Conservation (phyloP, 2,888 invertebrate species). For the Cosmia trapezina region DNA sequence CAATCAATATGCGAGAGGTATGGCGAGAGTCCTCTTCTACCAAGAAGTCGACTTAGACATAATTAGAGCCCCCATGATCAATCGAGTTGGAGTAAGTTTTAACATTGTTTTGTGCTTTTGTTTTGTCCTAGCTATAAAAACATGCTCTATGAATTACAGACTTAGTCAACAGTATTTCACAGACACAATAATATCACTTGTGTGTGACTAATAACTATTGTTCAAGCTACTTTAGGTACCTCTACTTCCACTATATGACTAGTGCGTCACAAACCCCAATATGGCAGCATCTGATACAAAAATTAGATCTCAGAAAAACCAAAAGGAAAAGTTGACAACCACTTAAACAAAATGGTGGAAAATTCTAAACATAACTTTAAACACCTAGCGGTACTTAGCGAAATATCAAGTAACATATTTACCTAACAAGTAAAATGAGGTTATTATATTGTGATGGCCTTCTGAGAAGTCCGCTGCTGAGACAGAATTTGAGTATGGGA, state of each 20-base stretch:
- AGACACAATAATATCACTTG: background rate
- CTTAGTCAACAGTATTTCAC: background rate
- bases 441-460: background rate
- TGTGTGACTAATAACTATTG: slow-evolving; percentile 1
- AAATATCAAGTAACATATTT: background rate
- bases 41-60: slow-evolving; percentile 20
- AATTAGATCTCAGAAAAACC: slow-evolving; percentile 3
- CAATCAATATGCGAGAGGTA: slow-evolving; percentile 69
- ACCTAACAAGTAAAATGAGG: background rate
- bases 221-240: background rate
- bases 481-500: background rate
- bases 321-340: background rate
- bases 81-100: background rate
- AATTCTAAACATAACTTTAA: background rate
- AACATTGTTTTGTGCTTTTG: background rate
- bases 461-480: background rate
- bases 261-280: slow-evolving; percentile 11
- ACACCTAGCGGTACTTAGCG: background rate
- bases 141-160: background rate
- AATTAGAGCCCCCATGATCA: slow-evolving; percentile 21
- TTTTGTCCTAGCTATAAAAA: background rate
- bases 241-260: background rate
- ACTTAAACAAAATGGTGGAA: background rate
- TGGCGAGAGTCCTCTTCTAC: slow-evolving; percentile 14
- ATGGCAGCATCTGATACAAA: background rate